Evolutionary conservation across 2,888 invertebrate species (phyloP).

Genomic region (Crematogaster levior): DNA sequence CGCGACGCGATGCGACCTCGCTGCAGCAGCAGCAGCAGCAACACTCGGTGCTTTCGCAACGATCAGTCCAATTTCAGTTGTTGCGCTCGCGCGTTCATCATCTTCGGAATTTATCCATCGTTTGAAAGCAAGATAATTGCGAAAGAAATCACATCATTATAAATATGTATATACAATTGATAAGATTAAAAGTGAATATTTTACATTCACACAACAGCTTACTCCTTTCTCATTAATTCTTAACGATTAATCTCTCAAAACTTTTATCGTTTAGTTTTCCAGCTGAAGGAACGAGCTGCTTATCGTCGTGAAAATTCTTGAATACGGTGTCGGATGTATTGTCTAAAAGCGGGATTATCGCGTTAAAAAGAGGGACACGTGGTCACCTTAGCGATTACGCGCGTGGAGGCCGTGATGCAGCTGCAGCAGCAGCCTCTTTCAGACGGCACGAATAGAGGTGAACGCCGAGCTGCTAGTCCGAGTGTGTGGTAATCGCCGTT

Average conservation of each 20-base stretch:
- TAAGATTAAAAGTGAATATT: constrained; percentile 7
- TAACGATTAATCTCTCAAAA: background rate
- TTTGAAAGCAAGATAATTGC: background rate
- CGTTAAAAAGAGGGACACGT: constrained; percentile 25
- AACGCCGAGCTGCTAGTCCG: constrained; percentile 71
- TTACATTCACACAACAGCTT: background rate
- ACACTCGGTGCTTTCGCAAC: constrained; percentile 59
- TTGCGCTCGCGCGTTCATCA: background rate
- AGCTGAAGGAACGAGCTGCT: background rate
- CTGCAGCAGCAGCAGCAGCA: constrained; percentile 48
- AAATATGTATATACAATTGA: background rate
- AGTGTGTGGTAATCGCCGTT: constrained; percentile 81
- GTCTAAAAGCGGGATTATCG: constrained; percentile 33
- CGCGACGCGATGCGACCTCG: constrained; percentile 64
- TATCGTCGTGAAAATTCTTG: constrained; percentile 7
- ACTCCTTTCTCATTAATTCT: background rate
- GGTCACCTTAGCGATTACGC: constrained; percentile 31
- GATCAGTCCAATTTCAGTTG: constrained; percentile 68
- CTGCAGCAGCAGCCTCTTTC: constrained; percentile 56
- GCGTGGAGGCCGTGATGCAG: constrained; percentile 44
- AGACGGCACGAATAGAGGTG: constrained; percentile 67
- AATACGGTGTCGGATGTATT: constrained; percentile 3
- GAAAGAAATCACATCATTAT: background rate
- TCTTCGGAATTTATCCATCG: background rate
- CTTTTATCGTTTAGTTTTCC: background rate